Evolutionary conservation across 2,888 invertebrate genomes (phyloP), one percentile per base, ranked within the genome.

Genomic region (Tenthredo amoena): DNA sequence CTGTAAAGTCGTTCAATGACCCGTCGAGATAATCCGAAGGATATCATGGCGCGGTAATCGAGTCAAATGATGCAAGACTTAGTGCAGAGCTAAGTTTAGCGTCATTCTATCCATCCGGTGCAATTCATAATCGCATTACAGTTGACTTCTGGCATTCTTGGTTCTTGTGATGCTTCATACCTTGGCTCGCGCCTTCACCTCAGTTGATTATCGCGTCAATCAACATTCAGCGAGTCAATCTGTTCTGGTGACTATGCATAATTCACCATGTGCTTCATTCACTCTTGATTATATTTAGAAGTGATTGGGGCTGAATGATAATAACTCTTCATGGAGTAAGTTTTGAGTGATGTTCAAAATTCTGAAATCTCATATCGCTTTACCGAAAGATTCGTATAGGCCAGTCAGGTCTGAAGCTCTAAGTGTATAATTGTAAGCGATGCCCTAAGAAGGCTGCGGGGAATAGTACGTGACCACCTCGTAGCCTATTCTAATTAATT

Each of bases 21-120:
- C 31, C 26, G 31, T 85, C 79, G 50, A 43, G 82, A 85, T 86
- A 85, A 77, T 79, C 58, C 85, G 88, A 88, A 88, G 85, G 87
- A 85, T 85, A 85, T 85, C 83, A 4, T 82, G 68, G 31, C 58
- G 31, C 50, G 18, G 34, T 50, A 15, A 55, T 31, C 18, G 26
- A 50, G 68, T 77, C 87, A 72, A 87, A 86, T 85, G 81, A 87
- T 85, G 86, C 85, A 83, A 83, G 55, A 77, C 84, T 82, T 71
- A 26, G 47, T 31, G 62, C 47, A 68, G 84, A 82, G 40, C 79
- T 85, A 86, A 87, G 76, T 87, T 85, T 87, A 86, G 87, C 72
- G 76, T 62, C 81, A 74, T 83, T 87, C 87, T 86, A 86, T 68
- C 76, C 21, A 86, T 68, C 71, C 40, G 81, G 58, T 84, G 81